Base-by-base conservation (phyloP, 1,140 invertebrate genomes). In the Neuroterus valhalla region DNA sequence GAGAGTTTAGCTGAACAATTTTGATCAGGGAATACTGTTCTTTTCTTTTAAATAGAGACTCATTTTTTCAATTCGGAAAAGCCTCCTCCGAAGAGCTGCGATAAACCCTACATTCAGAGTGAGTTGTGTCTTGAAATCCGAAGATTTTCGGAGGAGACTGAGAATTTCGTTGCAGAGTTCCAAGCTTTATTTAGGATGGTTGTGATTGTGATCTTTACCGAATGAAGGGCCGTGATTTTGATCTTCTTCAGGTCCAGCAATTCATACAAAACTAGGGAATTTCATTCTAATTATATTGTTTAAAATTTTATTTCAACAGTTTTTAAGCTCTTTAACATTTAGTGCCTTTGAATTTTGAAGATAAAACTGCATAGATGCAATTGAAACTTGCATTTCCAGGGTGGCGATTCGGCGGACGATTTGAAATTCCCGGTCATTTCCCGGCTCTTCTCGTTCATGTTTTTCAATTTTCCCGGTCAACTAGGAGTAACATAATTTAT, bases 31-130 rank as follows among this genome's bases (percentile, higher is more conserved):
- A 8, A 21, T 26, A 72, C 55, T 19, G 14, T 52, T 70, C 44
- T 38, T 45, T 14, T 43, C 17, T 52, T 52, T 50, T n/a, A n/a
- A n/a, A 21, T 15, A 15, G 44, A 48, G 26, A 1, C 48, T 70
- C 11, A 23, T 48, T 15, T 42, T 71, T 71, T 17, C 62, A 74
- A 48, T 69, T 69, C 14, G 72, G 70, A 77, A 73, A 75, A 71
- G 68, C 72, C 44, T 68, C 66, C 66, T 31, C 12, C 10, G 52
- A 55, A 55, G 26, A 55, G 26, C 14, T 62, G 4, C 55, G 31
- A 23, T 62, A 62, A 62, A 19, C 6, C n/a, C 26, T 62, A 62
- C 1, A 15, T 31, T 31, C 0, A n/a, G 55, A 62, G 26, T 26
- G 55, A 26, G 15, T 62, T 31, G 23, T 62, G 4, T 62, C n/a